phyloP scores from a whole-genome alignment of 2,113 vertebrate genomes.

The Pollachius pollachius region DNA sequence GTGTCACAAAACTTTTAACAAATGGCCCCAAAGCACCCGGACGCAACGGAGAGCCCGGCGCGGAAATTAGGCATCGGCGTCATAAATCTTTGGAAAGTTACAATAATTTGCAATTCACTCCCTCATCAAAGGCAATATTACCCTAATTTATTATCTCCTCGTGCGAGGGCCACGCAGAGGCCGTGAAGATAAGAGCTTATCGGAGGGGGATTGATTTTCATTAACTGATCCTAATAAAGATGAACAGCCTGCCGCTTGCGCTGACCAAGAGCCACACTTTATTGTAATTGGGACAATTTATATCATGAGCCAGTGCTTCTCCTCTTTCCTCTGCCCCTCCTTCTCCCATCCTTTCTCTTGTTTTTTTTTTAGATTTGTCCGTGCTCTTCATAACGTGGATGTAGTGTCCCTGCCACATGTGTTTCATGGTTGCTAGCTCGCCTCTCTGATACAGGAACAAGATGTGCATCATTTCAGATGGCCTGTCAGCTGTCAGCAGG shows the following conservation, averaged over 20 bases:
- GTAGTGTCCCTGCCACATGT: slow-evolving; percentile 32
- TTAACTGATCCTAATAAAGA: slow-evolving; percentile 86
- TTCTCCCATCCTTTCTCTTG: not conserved
- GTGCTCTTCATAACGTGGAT: slow-evolving; percentile 42
- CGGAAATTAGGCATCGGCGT: slow-evolving; percentile 78
- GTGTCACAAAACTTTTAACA: slow-evolving; percentile 78
- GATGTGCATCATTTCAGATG: slow-evolving; percentile 3
- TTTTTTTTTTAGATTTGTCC: slow-evolving; percentile 17
- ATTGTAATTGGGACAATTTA: slow-evolving; percentile 84
- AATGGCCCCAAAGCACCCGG: slow-evolving; percentile 61
- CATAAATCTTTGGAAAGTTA: slow-evolving; percentile 82
- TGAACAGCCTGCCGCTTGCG: slow-evolving; percentile 74
- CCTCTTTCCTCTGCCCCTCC: slow-evolving; percentile 51
- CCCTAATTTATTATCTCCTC: slow-evolving; percentile 82
- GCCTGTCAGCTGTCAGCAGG: slow-evolving; percentile 26
- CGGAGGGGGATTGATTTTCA: slow-evolving; percentile 85
- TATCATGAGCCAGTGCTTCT: slow-evolving; percentile 71
- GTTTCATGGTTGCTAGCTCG: too few relatives aligned
- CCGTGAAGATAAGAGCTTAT: slow-evolving; percentile 83
- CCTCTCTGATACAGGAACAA: slow-evolving; percentile 23
- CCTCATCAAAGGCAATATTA: slow-evolving; percentile 84
- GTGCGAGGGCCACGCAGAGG: slow-evolving; percentile 69
- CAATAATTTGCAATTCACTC: slow-evolving; percentile 85
- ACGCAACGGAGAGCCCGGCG: slow-evolving; percentile 64
- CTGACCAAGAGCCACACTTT: slow-evolving; percentile 83